These are phyloP conservation scores for Pristionchus exspectatus DNA, from an alignment of 2,888 invertebrate species.

Conservation along the genomic window DNA sequence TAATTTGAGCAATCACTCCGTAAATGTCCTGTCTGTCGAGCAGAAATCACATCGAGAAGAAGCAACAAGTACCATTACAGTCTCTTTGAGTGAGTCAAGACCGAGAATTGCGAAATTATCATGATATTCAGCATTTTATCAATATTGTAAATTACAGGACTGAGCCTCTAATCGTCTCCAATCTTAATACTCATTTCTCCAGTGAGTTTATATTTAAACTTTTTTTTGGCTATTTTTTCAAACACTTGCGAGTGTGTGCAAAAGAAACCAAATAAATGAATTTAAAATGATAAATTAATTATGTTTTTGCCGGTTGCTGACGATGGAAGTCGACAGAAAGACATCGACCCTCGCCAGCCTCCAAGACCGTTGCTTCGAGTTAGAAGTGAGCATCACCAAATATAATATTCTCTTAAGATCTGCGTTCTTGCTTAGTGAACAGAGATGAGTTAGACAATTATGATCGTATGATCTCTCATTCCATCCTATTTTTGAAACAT, in stretches of 20 bases:
- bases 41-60: not conserved
- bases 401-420: not conserved
- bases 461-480: too few relatives aligned
- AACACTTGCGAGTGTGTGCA: too few relatives aligned
- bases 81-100: not conserved
- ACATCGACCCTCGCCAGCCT: not conserved
- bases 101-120: not conserved
- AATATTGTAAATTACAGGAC: not conserved
- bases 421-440: too few relatives aligned
- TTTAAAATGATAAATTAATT: too few relatives aligned
- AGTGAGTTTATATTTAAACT: not conserved
- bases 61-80: not conserved
- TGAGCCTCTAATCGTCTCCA: not conserved
- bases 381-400: not conserved
- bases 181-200: not conserved
- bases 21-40: not conserved
- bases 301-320: not conserved
- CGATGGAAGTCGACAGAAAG: not conserved
- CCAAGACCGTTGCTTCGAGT: not conserved
- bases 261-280: too few relatives aligned
- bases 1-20: not conserved
- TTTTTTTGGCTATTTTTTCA: too few relatives aligned
- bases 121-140: not conserved
- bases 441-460: too few relatives aligned
- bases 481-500: too few relatives aligned